Base-by-base conservation (phyloP, 2,888 invertebrate species). In the Caenorhabditis macrosperma region DNA sequence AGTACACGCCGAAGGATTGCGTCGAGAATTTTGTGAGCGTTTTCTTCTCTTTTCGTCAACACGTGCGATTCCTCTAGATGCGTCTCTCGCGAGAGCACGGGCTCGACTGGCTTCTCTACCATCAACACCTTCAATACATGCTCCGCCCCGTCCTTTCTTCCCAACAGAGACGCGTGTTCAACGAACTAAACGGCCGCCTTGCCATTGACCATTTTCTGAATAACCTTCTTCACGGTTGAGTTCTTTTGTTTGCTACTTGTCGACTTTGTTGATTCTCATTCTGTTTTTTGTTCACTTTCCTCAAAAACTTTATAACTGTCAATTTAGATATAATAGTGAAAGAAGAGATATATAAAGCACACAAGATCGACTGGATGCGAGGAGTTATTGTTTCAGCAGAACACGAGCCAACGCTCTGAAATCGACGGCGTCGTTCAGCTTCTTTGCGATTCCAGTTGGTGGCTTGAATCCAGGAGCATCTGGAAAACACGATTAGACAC, bases 121-220 rank as follows among this genome's bases (percentile, higher is more conserved):
- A 98, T 92, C 96, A 97, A 91, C 98, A 98, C 92, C 93, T 98
- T 81, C 95, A 96, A 61, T 96, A 96, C 91, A 98, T 98, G 98
- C 93, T 96, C 88, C 95, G 96, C 88, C 94, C 94, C 91, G 91
- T 94, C 44, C 92, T 97, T 85, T 93, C 94, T 0, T 94, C 94
- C 88, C 91, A 93, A 60, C 94, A 95, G 87, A 94, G 95, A 88
- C 92, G 93, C 22, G 50, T 85, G 15, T 86, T 86, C 83, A 86
- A 86, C 24, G 86, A 86, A 41, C 59, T 85, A 46, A 76, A 71
- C 30, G 81, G 83, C 1, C 50, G 85, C 22, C 55, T 78, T 0
- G 79, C 84, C 6, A 67, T 84, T 28, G 82, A 81, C 52, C 28
- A 75, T 5, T 84, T 80, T 54, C 61, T 79, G 57, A 44, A 64